Percentiles rank a stretch among this genome's conserved stretches.
Conservation (phyloP, 2,888 invertebrate genomes). For the Lordiphosa fenestrarum region DNA sequence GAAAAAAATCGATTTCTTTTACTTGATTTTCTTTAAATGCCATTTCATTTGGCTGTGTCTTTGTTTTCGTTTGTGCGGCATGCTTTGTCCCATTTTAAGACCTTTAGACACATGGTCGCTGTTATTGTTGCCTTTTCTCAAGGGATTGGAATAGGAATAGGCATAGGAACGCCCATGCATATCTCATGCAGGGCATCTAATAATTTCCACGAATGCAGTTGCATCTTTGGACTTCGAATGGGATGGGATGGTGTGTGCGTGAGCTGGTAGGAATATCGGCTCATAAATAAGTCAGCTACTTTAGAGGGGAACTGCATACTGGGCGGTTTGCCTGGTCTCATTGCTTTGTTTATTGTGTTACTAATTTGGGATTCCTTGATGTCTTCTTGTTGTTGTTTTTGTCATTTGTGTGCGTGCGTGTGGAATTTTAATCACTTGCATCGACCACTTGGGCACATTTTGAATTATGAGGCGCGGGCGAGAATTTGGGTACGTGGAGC, state of each 20-base stretch:
- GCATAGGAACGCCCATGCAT: conserved; percentile 49
- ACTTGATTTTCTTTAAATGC: conserved; percentile 58
- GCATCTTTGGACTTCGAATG: conserved; percentile 33
- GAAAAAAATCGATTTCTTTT: conserved; percentile 67
- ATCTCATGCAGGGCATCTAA: conserved; percentile 61
- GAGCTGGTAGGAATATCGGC: conserved; percentile 40
- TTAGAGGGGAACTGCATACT: conserved; percentile 32
- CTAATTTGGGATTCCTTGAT: conserved; percentile 71
- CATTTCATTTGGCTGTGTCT: conserved; percentile 60
- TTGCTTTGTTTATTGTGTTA: conserved; percentile 73
- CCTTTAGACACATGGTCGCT: conserved; percentile 52
- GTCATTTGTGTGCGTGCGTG: conserved; percentile 36
- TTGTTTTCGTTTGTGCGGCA: conserved; percentile 59
- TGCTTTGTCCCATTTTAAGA: conserved; percentile 71
- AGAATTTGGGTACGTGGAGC: conserved; percentile 34
- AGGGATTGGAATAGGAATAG: conserved; percentile 53
- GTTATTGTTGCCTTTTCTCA: conserved; percentile 43
- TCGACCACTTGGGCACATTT: conserved; percentile 62
- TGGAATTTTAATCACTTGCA: conserved; percentile 69
- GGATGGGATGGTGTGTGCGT: conserved; percentile 19
- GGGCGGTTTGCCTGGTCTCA: conserved; percentile 43
- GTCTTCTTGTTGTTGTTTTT: conserved; percentile 31
- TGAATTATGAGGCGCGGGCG: conserved; percentile 64
- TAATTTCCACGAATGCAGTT: conserved; percentile 70
- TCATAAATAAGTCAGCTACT: conserved; percentile 72